Percentiles rank a stretch among this genome's conserved stretches.
Conservation (phyloP, 1,140 invertebrate species). For the Cotesia glomerata region DNA sequence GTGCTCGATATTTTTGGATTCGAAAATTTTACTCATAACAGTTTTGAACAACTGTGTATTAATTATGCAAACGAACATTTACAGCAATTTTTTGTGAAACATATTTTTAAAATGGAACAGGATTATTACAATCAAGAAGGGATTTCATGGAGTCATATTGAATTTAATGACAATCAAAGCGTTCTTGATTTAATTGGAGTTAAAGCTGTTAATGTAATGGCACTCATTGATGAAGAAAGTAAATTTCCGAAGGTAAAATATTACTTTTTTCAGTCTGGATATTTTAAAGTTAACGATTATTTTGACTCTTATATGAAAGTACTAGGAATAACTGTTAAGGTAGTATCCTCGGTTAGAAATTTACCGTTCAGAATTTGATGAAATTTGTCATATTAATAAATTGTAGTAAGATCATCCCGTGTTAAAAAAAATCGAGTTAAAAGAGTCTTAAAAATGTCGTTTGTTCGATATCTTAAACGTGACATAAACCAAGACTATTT, state of each 20-base stretch:
- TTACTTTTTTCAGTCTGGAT: too few relatives aligned
- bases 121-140: conserved; percentile 90
- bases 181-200: conserved; percentile 88
- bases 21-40: conserved; percentile 91
- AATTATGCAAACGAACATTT: conserved; percentile 98
- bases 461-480: too few relatives aligned
- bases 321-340: too few relatives aligned
- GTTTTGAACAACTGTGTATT: conserved; percentile 96
- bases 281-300: too few relatives aligned
- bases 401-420: background rate
- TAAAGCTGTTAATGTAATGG: conserved; percentile 88
- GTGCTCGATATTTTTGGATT: conserved; percentile 97
- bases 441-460: too few relatives aligned
- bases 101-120: conserved; percentile 96
- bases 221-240: conserved; percentile 93
- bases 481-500: too few relatives aligned
- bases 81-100: conserved; percentile 95
- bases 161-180: conserved; percentile 93
- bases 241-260: conserved; percentile 84
- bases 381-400: background rate
- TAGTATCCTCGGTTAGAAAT: background rate
- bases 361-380: background rate
- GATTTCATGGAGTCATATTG: conserved; percentile 91
- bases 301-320: too few relatives aligned
- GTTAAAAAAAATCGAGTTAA: too few relatives aligned